These are phyloP conservation scores for Nymphalis urticae DNA, from an alignment of 2,888 invertebrate genomes.

Conservation along the genomic window DNA sequence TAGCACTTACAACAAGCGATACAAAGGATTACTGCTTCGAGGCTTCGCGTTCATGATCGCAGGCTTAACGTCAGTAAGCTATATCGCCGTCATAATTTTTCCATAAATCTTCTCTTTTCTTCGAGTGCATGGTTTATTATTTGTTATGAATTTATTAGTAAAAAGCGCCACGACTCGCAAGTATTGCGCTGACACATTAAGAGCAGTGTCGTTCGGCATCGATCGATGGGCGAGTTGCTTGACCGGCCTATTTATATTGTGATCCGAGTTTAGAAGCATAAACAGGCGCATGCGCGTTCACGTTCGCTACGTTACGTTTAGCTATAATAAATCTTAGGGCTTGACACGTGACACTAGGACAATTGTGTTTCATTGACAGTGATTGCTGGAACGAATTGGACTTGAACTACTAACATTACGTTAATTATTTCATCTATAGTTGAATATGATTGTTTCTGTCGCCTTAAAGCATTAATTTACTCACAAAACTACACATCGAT, in stretches of 20 bases:
- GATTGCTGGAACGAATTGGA: constrained; percentile 32
- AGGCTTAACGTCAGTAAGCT: constrained; percentile 48
- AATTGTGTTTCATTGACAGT: constrained; percentile 37
- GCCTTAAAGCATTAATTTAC: neutral
- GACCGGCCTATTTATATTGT: constrained; percentile 70
- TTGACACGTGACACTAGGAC: constrained; percentile 37
- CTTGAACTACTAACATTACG: constrained; percentile 26
- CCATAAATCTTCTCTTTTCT: neutral
- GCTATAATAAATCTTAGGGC: constrained; percentile 47
- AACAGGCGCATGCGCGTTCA: constrained; percentile 56
- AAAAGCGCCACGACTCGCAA: neutral
- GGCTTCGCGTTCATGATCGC: constrained; percentile 54
- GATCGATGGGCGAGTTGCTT: constrained; percentile 61
- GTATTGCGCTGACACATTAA: constrained; percentile 14
- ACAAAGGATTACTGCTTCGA: constrained; percentile 43
- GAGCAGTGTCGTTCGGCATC: constrained; percentile 30
- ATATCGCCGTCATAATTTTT: constrained; percentile 49
- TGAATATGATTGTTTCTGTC: neutral
- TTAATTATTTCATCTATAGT: neutral
- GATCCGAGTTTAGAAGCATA: constrained; percentile 56
- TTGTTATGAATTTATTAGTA: no score
- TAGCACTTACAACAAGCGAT: constrained; percentile 6
- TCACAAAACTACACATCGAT: neutral
- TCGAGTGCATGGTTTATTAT: neutral
- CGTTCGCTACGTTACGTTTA: constrained; percentile 43